These are phyloP conservation scores for Nemapogon koenigi DNA, from an alignment of 2,888 invertebrate species.

Conservation along the genomic window DNA sequence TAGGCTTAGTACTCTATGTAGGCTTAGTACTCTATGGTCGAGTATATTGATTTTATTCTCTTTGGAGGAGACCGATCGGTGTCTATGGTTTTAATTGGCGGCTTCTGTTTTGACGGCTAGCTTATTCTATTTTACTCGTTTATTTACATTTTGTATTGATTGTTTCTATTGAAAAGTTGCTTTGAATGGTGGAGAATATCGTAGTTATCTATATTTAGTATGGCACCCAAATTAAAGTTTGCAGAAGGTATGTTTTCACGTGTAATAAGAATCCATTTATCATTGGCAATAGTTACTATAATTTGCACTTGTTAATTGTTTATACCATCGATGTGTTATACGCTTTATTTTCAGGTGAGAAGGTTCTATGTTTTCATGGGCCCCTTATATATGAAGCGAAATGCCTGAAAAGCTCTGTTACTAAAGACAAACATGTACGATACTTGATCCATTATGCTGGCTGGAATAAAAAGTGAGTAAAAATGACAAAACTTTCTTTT, in stretches of 20 bases:
- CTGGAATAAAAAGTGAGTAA: conserved; percentile 94
- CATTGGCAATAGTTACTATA: not conserved
- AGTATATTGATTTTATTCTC: too few relatives aligned
- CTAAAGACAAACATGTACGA: conserved; percentile 86
- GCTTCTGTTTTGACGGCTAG: too few relatives aligned
- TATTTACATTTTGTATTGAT: too few relatives aligned
- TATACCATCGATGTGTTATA: conserved; percentile 10
- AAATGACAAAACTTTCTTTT: too few relatives aligned
- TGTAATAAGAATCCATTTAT: not conserved
- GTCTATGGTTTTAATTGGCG: too few relatives aligned
- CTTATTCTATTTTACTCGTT: too few relatives aligned
- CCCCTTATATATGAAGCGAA: conserved; percentile 97
- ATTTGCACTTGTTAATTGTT: conserved; percentile 8
- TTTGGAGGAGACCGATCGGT: too few relatives aligned
- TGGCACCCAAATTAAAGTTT: conserved; percentile 76
- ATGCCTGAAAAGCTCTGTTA: conserved; percentile 83
- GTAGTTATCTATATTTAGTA: too few relatives aligned
- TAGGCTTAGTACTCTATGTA: too few relatives aligned
- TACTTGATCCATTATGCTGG: conserved; percentile 97
- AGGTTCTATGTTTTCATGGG: conserved; percentile 94
- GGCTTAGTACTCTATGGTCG: too few relatives aligned
- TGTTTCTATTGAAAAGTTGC: too few relatives aligned
- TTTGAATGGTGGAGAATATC: too few relatives aligned
- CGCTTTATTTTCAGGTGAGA: conserved; percentile 70
- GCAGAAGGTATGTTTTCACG: conserved; percentile 68